Evolutionary conservation across 2,113 vertebrate species (phyloP).

Genomic region (Cercopithecus mona): DNA sequence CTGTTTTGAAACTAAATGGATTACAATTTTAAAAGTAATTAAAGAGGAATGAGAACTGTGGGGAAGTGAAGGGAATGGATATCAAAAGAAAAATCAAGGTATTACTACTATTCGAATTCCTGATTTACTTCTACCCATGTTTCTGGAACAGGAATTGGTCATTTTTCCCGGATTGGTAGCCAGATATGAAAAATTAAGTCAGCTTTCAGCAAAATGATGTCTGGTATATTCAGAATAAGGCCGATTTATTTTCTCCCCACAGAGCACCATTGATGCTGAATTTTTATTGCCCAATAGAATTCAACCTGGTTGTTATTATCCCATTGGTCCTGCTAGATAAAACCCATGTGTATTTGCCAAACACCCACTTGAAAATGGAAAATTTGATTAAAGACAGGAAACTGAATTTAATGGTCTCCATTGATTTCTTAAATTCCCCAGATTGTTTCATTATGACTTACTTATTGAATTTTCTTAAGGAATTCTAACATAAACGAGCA

Average conservation of each 20-base stretch:
- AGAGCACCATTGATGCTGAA: not conserved
- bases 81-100: not conserved
- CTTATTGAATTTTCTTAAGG: not conserved
- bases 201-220: not conserved
- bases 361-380: slow-evolving; percentile 47
- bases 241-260: not conserved
- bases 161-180: not conserved
- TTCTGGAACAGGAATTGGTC: slow-evolving; percentile 3
- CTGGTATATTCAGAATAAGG: not conserved
- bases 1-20: not conserved
- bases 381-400: slow-evolving; percentile 59
- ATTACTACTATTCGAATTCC: not conserved
- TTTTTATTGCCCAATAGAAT: not conserved
- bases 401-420: not conserved
- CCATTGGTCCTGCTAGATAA: not conserved
- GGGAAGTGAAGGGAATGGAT: not conserved
- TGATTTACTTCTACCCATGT: not conserved
- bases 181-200: not conserved
- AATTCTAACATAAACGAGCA: not conserved
- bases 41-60: not conserved
- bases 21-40: slow-evolving; percentile 27
- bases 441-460: slow-evolving; percentile 6
- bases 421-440: not conserved
- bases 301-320: not conserved
- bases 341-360: slow-evolving; percentile 25